These are phyloP conservation scores for Eupristina koningsbergeri DNA, from an alignment of 1,140 invertebrate genomes.

Conservation along the genomic window DNA sequence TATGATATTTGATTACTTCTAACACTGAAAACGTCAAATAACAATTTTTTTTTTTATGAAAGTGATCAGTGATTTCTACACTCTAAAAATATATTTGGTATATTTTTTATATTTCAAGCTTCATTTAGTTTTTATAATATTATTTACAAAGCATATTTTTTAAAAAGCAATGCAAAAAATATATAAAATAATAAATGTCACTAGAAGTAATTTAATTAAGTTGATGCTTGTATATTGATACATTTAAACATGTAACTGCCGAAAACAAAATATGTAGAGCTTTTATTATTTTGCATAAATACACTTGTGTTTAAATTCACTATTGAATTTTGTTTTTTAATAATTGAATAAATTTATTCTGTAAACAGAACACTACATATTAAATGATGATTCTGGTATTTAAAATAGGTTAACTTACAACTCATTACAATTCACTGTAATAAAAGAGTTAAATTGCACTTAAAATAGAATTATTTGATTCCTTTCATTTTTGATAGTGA, in stretches of 20 bases:
- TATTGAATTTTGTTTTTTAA: neutral
- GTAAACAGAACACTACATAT: neutral
- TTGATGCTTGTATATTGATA: too few species aligned
- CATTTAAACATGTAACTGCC: too few species aligned
- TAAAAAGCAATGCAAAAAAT: too few species aligned
- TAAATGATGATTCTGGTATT: neutral
- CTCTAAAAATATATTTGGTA: too few species aligned
- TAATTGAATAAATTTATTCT: neutral
- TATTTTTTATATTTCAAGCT: constrained; percentile 7
- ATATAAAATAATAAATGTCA: too few species aligned
- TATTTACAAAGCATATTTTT: too few species aligned
- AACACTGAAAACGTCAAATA: constrained; percentile 27
- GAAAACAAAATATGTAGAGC: too few species aligned
- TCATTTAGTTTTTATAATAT: neutral
- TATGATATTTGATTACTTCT: neutral
- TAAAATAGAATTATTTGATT: neutral
- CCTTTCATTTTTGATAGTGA: neutral
- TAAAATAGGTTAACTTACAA: neutral
- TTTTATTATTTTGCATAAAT: too few species aligned
- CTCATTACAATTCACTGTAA: neutral
- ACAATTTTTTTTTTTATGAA: constrained; percentile 3
- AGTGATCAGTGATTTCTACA: neutral
- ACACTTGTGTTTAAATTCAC: neutral
- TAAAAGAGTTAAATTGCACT: constrained; percentile 1
- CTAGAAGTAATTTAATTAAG: too few species aligned